Percentiles rank a stretch among this genome's conserved stretches.
Evolutionary conservation across 1,140 invertebrate genomes (phyloP).

Genomic region (Venustaconcha ellipsiformis): DNA sequence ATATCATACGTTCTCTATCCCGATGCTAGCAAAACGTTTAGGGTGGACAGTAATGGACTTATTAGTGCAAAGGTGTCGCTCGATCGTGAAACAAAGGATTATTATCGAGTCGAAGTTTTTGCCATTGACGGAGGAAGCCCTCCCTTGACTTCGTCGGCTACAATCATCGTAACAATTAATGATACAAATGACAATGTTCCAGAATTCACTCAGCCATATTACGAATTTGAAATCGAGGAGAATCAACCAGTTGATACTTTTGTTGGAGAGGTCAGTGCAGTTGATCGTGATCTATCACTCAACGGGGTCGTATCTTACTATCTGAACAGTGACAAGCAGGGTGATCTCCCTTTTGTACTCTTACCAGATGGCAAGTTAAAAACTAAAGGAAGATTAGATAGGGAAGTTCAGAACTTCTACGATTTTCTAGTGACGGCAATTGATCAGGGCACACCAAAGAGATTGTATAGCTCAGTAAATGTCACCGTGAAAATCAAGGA

Average conservation of each 20-base stretch:
- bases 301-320: slow-evolving; percentile 75
- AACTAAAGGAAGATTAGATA: slow-evolving; percentile 80
- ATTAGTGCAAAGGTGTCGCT: slow-evolving; percentile 86
- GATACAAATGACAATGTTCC: slow-evolving; percentile 74
- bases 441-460: slow-evolving; percentile 91
- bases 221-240: slow-evolving; percentile 45
- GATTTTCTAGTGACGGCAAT: slow-evolving; percentile 87
- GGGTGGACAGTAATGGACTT: slow-evolving; percentile 77
- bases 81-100: slow-evolving; percentile 83
- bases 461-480: slow-evolving; percentile 85
- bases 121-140: slow-evolving; percentile 85
- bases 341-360: slow-evolving; percentile 84
- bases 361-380: slow-evolving; percentile 88
- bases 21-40: neutral
- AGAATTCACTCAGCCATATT: slow-evolving; percentile 35
- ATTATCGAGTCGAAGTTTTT: slow-evolving; percentile 81
- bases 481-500: slow-evolving; percentile 83
- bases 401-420: slow-evolving; percentile 84
- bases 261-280: slow-evolving; percentile 85
- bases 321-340: slow-evolving; percentile 76
- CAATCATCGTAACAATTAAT: slow-evolving; percentile 73
- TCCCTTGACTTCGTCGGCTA: slow-evolving; percentile 56
- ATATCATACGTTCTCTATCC: slow-evolving; percentile 11
- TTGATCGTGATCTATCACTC: slow-evolving; percentile 88
- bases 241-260: slow-evolving; percentile 70